Base-by-base conservation (phyloP, 2,797 vertebrate genomes). In the Cichlasoma orientale region DNA sequence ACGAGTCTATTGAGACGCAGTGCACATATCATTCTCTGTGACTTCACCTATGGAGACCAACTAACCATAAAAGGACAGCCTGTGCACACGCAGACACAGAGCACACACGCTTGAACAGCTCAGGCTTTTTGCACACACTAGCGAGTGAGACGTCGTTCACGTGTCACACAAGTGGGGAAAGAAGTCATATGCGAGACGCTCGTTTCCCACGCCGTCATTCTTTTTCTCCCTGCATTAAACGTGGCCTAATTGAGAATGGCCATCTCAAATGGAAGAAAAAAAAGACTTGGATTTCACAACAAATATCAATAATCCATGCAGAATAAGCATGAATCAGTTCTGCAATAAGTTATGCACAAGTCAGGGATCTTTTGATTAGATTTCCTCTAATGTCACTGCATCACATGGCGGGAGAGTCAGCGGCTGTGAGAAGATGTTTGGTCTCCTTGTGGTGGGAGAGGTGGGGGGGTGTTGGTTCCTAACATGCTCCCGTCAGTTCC, bases 291-390 rank as follows among this genome's bases (percentile, higher is more conserved):
- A 78, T 82, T 88, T 85, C 74, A 82, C 70, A 70, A 82, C 77
- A 80, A 69, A 88, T 88, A 92, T 92, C 87, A 90, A 90, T 90
- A 91, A 89, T 86, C 83, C 84, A 88, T 78, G 82, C 79, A 85
- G 83, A 89, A 89, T 80, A 89, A 61, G 72, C 85, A 89, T 94
- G n/a, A 85, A 93, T 93, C 91, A 85, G 82, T 69, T 87, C 73
- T 12, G 54, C 55, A 41, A 57, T 79, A 73, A 88, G 77, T 89
- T 84, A 87, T 91, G 79, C 56, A 31, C 73, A 69, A 84, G 88
- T 86, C 84, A 79, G 75, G 52, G 66, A 44, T 69, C 52, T 86
- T 77, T 86, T 93, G 90, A 94, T 94, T 89, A 82, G 84, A 92
- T 93, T 90, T 89, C 74, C 57, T 84, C 61, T 36, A 78, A 79